A percentile compares a stretch with the other conserved stretches of the same genome.
Evolutionary conservation across 2,797 vertebrate species (phyloP).

Genomic region (Dicrostonyx torquatus): DNA sequence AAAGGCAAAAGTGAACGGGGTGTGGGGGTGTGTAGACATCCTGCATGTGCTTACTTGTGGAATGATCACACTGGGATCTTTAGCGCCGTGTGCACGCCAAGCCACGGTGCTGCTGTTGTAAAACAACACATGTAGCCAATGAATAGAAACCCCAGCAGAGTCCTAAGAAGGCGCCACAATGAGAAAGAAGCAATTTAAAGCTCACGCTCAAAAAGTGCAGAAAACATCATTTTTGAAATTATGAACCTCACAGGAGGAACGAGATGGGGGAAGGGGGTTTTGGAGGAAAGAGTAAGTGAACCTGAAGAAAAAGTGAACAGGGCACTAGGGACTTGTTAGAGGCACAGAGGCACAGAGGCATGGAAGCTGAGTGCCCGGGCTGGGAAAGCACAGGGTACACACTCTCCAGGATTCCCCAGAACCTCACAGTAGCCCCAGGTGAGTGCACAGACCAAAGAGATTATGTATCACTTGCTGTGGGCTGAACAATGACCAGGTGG

Average conservation of each 20-base stretch:
- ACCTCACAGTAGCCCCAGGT: too few relatives aligned
- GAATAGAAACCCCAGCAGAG: not conserved
- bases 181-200: not conserved
- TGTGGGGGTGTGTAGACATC: not conserved
- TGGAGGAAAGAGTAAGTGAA: not conserved
- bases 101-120: rapidly evolving
- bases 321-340: not conserved
- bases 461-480: not conserved
- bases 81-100: rapidly evolving
- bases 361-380: not conserved
- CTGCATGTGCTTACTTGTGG: rapidly evolving
- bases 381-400: rapidly evolving
- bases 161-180: not conserved
- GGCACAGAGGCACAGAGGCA: rapidly evolving
- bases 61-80: not conserved
- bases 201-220: not conserved
- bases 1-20: not conserved
- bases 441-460: not conserved
- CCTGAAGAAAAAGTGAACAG: not conserved
- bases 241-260: not conserved
- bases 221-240: not conserved
- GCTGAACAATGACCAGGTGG: rapidly evolving
- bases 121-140: not conserved
- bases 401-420: not conserved
- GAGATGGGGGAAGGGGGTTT: not conserved